Percentiles rank a stretch among this genome's conserved stretches.
phyloP scores from a whole-genome alignment of 2,797 vertebrate species.

The Pogonophryne albipinna region DNA sequence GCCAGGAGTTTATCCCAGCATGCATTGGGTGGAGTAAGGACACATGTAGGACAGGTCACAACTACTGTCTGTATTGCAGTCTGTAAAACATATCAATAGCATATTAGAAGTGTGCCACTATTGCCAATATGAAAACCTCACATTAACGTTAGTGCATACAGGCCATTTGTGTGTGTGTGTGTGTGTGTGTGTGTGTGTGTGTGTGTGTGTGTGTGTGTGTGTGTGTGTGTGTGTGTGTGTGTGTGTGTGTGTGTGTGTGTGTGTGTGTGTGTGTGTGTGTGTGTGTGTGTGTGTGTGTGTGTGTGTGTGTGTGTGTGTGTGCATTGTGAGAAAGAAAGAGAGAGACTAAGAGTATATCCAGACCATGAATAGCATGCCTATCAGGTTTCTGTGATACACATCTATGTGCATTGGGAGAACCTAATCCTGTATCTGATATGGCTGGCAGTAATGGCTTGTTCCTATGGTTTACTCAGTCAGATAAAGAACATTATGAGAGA shows the following conservation, averaged over 20 bases:
- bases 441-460: conserved; percentile 53
- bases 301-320: conserved; percentile 7
- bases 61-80: not conserved
- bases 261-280: not conserved
- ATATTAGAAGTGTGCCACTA: conserved; percentile 4
- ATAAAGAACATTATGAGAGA: conserved; percentile 53
- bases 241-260: not conserved
- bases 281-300: conserved; percentile 13
- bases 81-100: not conserved
- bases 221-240: conserved; percentile 13
- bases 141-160: not conserved
- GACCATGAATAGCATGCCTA: conserved; percentile 44
- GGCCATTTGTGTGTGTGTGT: not conserved
- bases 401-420: conserved; percentile 61
- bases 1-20: conserved; percentile 1
- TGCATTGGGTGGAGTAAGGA: not conserved
- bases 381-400: conserved; percentile 70
- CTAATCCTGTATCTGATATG: conserved; percentile 66
- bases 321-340: not conserved
- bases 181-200: conserved; percentile 2
- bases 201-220: conserved; percentile 8
- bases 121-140: not conserved
- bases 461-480: conserved; percentile 49
- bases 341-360: conserved; percentile 26
- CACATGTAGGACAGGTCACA: not conserved